A percentile compares a stretch with the other conserved stretches of the same genome.
Conservation (phyloP, 2,113 vertebrate genomes). For the Aegypius monachus region DNA sequence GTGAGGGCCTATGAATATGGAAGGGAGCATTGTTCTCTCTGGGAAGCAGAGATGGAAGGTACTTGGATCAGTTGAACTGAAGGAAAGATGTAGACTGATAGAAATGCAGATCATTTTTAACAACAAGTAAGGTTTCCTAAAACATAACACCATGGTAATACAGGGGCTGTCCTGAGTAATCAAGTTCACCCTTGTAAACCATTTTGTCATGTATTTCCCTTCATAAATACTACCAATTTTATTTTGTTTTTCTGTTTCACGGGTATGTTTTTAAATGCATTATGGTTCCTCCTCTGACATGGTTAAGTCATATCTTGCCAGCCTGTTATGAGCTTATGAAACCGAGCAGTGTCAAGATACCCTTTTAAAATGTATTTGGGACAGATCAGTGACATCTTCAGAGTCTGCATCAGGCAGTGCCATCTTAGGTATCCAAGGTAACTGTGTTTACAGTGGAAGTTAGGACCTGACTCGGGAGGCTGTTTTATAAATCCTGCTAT, state of each 20-base stretch:
- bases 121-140: background rate
- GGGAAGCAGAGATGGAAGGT: background rate
- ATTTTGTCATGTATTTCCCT: background rate
- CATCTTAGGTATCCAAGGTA: background rate
- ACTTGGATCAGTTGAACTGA: background rate
- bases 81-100: background rate
- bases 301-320: background rate
- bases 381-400: background rate
- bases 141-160: background rate
- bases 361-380: conserved; percentile 6
- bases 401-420: background rate
- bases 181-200: background rate
- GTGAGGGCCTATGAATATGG: background rate
- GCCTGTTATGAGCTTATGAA: background rate
- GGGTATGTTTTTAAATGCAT: background rate
- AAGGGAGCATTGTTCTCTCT: background rate
- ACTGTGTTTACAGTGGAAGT: background rate
- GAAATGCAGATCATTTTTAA: background rate
- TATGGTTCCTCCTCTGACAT: background rate
- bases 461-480: background rate
- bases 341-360: background rate
- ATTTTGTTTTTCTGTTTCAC: background rate
- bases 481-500: background rate
- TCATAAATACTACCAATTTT: background rate
- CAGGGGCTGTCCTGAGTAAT: background rate